A percentile compares a stretch with the other conserved stretches of the same genome.
These are phyloP conservation scores for Sphaeridia pumilis DNA, from an alignment of 2,888 invertebrate species.

Conservation along the genomic window DNA sequence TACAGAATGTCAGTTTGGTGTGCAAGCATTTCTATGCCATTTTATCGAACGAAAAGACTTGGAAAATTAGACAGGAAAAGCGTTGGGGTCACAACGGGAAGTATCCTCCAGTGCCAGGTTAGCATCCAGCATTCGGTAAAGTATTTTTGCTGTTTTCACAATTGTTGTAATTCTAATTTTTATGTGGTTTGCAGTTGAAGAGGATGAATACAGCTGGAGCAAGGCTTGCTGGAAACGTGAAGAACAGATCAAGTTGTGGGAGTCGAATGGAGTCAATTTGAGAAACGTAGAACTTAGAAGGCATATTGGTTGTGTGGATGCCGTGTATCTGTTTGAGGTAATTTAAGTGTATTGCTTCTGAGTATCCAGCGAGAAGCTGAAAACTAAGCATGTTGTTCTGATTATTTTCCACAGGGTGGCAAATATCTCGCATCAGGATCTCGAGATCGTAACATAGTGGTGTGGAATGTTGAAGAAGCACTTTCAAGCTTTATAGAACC, in stretches of 20 bases:
- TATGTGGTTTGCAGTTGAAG: constrained; percentile 18
- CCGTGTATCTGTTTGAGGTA: constrained; percentile 26
- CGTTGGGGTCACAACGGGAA: constrained; percentile 24
- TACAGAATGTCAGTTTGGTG: constrained; percentile 22
- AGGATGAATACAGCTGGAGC: constrained; percentile 37
- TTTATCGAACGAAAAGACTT: constrained; percentile 29
- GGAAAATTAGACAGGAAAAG: constrained; percentile 29
- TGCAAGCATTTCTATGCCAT: constrained; percentile 28
- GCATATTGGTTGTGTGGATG: constrained; percentile 33
- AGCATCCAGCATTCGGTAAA: not conserved
- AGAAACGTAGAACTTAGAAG: constrained; percentile 40
- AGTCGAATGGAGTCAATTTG: constrained; percentile 42
- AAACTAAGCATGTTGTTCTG: not conserved
- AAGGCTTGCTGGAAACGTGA: constrained; percentile 50
- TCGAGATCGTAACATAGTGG: constrained; percentile 24
- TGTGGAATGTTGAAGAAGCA: constrained; percentile 30
- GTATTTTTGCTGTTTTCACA: not conserved
- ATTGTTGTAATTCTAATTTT: not conserved
- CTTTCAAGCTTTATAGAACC: constrained; percentile 1
- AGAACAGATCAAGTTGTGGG: constrained; percentile 48
- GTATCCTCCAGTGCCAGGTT: constrained; percentile 28
- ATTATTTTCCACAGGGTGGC: constrained; percentile 9
- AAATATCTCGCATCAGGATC: constrained; percentile 27
- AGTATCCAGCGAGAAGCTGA: too few relatives aligned
- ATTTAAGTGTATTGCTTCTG: too few relatives aligned